A percentile compares a stretch with the other conserved stretches of the same genome.
These are phyloP conservation scores for Odontocerum albicorne DNA, from an alignment of 2,888 invertebrate genomes.

Conservation along the genomic window DNA sequence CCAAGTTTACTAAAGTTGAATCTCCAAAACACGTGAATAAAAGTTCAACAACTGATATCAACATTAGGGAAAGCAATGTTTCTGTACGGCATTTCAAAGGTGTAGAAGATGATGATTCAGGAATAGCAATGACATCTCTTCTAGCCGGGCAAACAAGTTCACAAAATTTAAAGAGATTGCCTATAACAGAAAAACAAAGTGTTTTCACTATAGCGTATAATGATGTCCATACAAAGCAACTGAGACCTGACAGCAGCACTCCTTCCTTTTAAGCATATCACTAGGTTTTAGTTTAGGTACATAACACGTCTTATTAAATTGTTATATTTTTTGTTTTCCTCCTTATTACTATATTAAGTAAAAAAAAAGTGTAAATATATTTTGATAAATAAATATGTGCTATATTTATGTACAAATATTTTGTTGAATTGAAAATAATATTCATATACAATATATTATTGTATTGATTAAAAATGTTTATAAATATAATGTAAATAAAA, in stretches of 20 bases:
- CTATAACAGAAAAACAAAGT: constrained; percentile 85
- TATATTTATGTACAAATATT: no score
- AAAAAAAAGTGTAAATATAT: constrained; percentile 17
- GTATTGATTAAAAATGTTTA: no score
- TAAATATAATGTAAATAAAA: no score
- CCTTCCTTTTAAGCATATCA: constrained; percentile 56
- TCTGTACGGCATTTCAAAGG: constrained; percentile 33
- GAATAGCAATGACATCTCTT: constrained; percentile 70
- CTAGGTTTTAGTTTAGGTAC: constrained; percentile 21
- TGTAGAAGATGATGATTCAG: constrained; percentile 75
- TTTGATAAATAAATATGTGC: no score
- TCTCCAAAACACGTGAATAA: constrained; percentile 55
- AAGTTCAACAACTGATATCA: constrained; percentile 52
- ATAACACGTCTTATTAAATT: no score
- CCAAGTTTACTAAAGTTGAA: constrained; percentile 52
- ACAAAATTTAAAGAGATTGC: constrained; percentile 63
- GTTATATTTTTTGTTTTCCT: no score
- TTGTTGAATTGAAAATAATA: no score
- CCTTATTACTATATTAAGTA: no score
- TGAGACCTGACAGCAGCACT: constrained; percentile 78
- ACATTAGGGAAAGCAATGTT: constrained; percentile 40
- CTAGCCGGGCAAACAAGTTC: constrained; percentile 49
- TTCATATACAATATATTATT: no score
- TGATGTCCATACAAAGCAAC: constrained; percentile 83
- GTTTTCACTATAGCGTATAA: constrained; percentile 92